These are phyloP conservation scores for Xestoiulus laeticollis DNA, from an alignment of 2,888 invertebrate genomes.

Conservation along the genomic window DNA sequence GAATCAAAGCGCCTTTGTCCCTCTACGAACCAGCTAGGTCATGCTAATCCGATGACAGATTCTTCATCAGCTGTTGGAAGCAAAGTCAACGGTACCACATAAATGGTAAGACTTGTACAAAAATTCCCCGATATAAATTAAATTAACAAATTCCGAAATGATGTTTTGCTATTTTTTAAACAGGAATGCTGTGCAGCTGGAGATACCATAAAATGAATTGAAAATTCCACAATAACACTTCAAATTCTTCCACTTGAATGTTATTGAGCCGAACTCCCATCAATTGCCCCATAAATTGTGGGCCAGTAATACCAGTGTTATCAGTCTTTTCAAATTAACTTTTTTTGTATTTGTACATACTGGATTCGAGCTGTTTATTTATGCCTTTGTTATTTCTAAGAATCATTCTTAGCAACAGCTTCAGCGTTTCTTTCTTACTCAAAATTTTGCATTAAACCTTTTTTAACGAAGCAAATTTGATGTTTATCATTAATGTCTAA, in stretches of 20 bases:
- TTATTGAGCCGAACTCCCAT: neutral
- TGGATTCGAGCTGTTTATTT: neutral
- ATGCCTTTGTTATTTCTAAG: neutral
- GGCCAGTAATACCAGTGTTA: neutral
- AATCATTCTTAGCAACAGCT: neutral
- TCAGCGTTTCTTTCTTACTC: conserved; percentile 11
- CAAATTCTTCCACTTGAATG: neutral
- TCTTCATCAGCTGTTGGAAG: neutral
- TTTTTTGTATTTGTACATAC: conserved; percentile 1
- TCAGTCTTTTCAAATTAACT: neutral
- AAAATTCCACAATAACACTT: neutral
- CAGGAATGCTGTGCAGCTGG: neutral
- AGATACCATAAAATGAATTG: neutral
- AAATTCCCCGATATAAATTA: neutral
- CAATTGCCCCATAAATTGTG: neutral
- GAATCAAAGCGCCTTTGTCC: neutral
- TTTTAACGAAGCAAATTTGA: neutral
- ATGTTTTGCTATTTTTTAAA: neutral
- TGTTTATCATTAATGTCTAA: neutral
- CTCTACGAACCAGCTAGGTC: neutral
- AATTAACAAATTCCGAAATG: neutral
- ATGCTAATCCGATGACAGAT: neutral
- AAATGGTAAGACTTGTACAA: neutral
- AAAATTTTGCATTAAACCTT: neutral
- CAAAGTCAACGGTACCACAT: neutral